Percentiles rank a stretch among this genome's conserved stretches.
These are phyloP conservation scores for Drymodes brunneopygia DNA, from an alignment of 2,113 vertebrate species.

Conservation along the genomic window DNA sequence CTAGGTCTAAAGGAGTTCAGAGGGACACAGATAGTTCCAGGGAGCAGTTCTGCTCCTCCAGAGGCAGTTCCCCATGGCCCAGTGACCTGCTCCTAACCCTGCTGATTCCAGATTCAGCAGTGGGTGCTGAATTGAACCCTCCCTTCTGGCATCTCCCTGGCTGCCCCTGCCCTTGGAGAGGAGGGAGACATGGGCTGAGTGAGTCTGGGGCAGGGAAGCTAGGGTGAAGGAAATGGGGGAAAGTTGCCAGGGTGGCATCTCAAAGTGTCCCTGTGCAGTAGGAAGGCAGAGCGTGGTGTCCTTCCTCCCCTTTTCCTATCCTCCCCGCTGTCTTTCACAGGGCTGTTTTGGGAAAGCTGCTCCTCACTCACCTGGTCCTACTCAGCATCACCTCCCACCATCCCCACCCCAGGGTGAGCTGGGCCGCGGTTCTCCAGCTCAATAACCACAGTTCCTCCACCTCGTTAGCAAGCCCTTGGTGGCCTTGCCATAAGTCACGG, in stretches of 20 bases:
- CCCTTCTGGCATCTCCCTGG: background rate
- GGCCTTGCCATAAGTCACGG: background rate
- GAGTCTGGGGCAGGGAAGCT: background rate
- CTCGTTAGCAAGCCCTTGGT: accelerated
- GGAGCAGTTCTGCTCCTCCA: background rate
- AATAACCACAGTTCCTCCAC: background rate
- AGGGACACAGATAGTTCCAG: no score
- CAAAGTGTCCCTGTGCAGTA: no score
- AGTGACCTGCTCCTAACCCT: accelerated
- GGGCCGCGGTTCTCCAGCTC: background rate
- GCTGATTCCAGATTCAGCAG: background rate
- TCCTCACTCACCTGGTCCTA: background rate
- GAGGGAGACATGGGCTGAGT: background rate
- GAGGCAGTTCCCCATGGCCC: background rate
- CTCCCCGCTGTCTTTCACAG: background rate
- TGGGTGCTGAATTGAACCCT: background rate
- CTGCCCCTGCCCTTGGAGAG: background rate
- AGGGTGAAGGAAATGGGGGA: accelerated
- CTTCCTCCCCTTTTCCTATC: background rate
- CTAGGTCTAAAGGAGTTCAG: background rate
- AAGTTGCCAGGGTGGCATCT: background rate
- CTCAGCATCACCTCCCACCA: background rate
- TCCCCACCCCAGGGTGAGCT: background rate
- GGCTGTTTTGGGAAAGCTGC: background rate
- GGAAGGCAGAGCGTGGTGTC: background rate